A percentile compares a stretch with the other conserved stretches of the same genome.
Conservation (phyloP, 2,113 vertebrate species). For the Axis porcinus region DNA sequence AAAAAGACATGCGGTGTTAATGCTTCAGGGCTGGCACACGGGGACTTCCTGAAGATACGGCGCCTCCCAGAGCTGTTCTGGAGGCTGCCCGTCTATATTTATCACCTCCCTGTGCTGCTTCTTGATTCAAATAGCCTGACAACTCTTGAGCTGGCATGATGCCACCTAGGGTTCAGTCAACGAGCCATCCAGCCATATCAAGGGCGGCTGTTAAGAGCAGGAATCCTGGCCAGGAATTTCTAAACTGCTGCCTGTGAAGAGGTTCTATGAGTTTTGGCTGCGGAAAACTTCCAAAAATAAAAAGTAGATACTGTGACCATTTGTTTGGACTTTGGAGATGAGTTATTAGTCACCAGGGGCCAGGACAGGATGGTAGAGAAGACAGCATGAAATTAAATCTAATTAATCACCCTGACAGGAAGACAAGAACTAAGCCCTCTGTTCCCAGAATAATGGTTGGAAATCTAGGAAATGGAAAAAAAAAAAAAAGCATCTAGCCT, state of each 20-base stretch:
- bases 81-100: constrained; percentile 57
- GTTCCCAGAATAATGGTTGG: constrained; percentile 34
- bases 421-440: neutral
- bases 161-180: constrained; percentile 69
- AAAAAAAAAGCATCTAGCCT: neutral
- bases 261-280: constrained; percentile 60
- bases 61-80: neutral
- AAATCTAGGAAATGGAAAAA: constrained; percentile 26
- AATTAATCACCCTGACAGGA: constrained; percentile 62
- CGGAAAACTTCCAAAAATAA: constrained; percentile 70
- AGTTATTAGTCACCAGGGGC: constrained; percentile 60
- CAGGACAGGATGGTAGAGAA: constrained; percentile 11
- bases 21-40: constrained; percentile 33
- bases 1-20: constrained; percentile 52
- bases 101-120: constrained; percentile 51
- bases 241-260: constrained; percentile 61
- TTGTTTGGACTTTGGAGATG: constrained; percentile 66
- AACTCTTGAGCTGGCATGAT: constrained; percentile 56
- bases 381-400: constrained; percentile 53
- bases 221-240: constrained; percentile 72
- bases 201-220: constrained; percentile 58
- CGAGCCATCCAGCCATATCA: constrained; percentile 63
- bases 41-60: constrained; percentile 67
- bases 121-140: constrained; percentile 55
- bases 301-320: constrained; percentile 67